Conservation (phyloP, 2,888 invertebrate genomes). For the Synanthedon vespiformis region DNA sequence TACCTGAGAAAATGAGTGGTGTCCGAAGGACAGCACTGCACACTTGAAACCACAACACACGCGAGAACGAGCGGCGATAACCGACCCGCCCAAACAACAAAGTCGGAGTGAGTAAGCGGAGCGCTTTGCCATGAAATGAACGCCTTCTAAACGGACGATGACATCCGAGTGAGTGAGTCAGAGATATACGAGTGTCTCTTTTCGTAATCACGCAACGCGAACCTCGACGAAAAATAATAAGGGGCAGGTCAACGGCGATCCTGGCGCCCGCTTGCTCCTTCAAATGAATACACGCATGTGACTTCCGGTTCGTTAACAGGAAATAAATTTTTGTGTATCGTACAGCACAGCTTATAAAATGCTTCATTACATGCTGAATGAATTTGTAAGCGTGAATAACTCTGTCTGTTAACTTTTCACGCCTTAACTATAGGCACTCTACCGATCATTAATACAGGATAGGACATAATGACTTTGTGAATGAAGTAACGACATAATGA, state of each 20-base stretch:
- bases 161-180: constrained; percentile 37
- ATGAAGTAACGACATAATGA: no score
- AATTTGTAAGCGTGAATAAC: no score
- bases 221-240: not conserved
- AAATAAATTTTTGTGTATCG: no score
- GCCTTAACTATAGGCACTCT: no score
- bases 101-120: constrained; percentile 52
- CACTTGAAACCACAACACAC: constrained; percentile 57
- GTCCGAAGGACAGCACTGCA: constrained; percentile 45
- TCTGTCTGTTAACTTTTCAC: no score
- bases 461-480: no score
- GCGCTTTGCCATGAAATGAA: constrained; percentile 16
- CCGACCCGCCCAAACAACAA: constrained; percentile 49
- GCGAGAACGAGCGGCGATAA: constrained; percentile 51
- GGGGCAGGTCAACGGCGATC: not conserved
- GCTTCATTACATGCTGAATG: no score
- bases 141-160: constrained; percentile 51
- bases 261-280: not conserved
- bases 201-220: not conserved
- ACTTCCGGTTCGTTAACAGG: no score
- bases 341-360: no score
- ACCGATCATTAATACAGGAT: no score
- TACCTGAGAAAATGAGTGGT: constrained; percentile 45
- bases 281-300: no score
- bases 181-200: constrained; percentile 9